Base-by-base conservation (phyloP, 2,797 vertebrate species). In the Sebastes vulpes region DNA sequence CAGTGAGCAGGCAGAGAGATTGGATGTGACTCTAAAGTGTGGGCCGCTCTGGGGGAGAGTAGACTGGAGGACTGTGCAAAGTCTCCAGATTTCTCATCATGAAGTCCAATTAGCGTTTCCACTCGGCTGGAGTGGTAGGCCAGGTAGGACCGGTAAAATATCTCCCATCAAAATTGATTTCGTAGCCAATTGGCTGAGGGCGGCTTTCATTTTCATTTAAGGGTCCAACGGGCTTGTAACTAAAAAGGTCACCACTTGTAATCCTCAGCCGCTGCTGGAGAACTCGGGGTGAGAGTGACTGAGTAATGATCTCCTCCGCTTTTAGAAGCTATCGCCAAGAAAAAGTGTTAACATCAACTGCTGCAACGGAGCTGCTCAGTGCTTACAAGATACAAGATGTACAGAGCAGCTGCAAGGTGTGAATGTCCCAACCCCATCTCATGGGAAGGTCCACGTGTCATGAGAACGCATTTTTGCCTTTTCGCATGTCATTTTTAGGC, bases 121-220 rank as follows among this genome's bases (percentile, higher is more conserved):
- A 38, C 48, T 82, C 69, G 32, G 65, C 53, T 38, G 60, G 59
- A 71, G 64, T 70, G 25, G 48, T 56, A 25, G 65, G 60, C 63
- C 38, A 82, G 75, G 58, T 75, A 70, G 54, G 63, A 66, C 50
- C 11, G 2, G 29, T 31, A 75, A 42, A 80, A 77, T 56, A 79
- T 67, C 20, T 79, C 53, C 77, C 56, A 20, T 76, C 65, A 23
- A 66, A 84, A 79, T 21, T 66, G 53, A 82, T 75, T 74, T 59
- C 4, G 16, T 32, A 66, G 70, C 75, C 83, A 61, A 83, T 9
- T 67, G 79, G 74, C 57, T 77, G 75, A 85, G 80, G 58, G 82
- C 16, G 28, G 77, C 71, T 85, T 82, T 89, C 61, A 32, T 81
- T 88, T 86, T 86, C 76, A 82, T 88, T 81, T 77, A 74, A 74